Conservation (phyloP, 1,140 invertebrate species). For the Bombus pascuorum region DNA sequence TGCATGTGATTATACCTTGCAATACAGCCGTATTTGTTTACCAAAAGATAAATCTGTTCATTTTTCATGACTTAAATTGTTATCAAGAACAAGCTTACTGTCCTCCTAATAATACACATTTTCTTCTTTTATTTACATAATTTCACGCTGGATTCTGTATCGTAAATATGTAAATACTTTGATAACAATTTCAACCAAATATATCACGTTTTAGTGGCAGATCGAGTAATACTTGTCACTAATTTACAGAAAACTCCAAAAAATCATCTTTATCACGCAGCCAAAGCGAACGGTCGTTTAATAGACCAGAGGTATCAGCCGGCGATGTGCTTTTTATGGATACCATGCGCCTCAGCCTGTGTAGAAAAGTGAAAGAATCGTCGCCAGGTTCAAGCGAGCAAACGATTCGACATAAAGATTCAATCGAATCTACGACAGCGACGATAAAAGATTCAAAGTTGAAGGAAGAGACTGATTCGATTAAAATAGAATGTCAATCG, state of each 20-base stretch:
- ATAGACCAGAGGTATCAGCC: slow-evolving; percentile 69
- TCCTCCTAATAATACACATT: too few relatives aligned
- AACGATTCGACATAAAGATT: neutral
- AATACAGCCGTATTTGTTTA: neutral
- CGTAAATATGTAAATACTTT: too few relatives aligned
- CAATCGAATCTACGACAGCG: neutral
- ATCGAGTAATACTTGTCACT: neutral
- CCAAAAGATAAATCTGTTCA: neutral
- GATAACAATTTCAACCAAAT: too few relatives aligned
- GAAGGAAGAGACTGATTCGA: slow-evolving; percentile 5
- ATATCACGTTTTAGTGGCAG: neutral
- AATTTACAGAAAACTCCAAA: slow-evolving; percentile 64
- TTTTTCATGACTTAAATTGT: neutral
- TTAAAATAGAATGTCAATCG: neutral
- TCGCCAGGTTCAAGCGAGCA: slow-evolving; percentile 14
- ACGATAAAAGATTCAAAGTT: neutral
- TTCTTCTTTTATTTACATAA: neutral
- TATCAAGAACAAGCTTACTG: too few relatives aligned
- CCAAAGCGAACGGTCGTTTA: slow-evolving; percentile 76
- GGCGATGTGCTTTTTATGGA: slow-evolving; percentile 84
- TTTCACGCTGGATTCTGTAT: neutral
- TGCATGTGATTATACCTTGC: slow-evolving; percentile 7
- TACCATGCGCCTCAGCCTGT: slow-evolving; percentile 90
- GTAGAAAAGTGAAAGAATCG: slow-evolving; percentile 78
- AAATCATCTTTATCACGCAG: slow-evolving; percentile 69